phyloP scores from a whole-genome alignment of 2,797 vertebrate species.

The Scolopax bukidnonensis region DNA sequence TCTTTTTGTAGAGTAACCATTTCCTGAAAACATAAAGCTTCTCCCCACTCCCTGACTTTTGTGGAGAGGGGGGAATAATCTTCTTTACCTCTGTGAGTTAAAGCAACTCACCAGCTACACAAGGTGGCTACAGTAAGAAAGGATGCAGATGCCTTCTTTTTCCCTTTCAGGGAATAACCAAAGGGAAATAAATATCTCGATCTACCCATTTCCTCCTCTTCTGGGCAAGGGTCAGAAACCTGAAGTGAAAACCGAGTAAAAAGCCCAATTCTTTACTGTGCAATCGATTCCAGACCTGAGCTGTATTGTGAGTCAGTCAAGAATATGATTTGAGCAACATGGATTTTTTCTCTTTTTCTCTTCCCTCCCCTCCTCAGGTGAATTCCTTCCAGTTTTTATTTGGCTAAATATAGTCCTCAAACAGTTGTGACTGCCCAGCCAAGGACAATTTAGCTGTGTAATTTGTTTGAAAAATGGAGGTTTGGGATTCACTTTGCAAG shows the following conservation, averaged over 20 bases:
- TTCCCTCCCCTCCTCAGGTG: background rate
- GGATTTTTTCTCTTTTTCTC: background rate
- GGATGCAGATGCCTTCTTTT: background rate
- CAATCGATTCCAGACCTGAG: background rate
- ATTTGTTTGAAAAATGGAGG: conserved; percentile 66
- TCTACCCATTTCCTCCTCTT: background rate
- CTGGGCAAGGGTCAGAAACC: background rate
- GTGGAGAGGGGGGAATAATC: background rate
- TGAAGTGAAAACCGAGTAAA: conserved; percentile 8
- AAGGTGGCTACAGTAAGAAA: background rate
- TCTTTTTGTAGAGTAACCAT: background rate
- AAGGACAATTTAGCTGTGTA: conserved; percentile 71
- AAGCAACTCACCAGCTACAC: background rate
- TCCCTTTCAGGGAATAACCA: background rate
- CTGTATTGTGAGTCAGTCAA: background rate
- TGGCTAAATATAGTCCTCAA: conserved; percentile 29
- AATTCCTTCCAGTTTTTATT: conserved; percentile 48
- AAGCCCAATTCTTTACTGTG: background rate
- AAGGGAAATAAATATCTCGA: background rate
- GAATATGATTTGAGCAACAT: background rate
- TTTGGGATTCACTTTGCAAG: conserved; percentile 59
- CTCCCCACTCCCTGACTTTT: background rate
- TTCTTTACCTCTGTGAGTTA: background rate
- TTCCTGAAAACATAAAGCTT: background rate
- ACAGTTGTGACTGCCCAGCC: conserved; percentile 47